These are phyloP conservation scores for Pentamera pediparva DNA, from an alignment of 53 echinoderm and acorn worm genomes.

Conservation along the genomic window DNA sequence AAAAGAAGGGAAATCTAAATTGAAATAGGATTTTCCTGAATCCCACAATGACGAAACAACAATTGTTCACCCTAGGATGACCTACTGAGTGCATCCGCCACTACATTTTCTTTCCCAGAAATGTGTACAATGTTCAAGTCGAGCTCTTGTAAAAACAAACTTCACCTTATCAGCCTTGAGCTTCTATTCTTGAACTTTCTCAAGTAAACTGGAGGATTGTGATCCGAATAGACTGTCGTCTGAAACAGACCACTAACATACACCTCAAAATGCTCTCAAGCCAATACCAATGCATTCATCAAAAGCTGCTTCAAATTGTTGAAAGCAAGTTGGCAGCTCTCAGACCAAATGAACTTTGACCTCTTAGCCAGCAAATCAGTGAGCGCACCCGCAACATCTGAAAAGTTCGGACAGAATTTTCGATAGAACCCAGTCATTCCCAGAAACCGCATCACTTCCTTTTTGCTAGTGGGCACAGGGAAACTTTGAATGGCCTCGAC, in stretches of 20 bases:
- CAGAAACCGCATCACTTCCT: constrained; percentile 28
- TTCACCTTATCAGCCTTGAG: not conserved
- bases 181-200: constrained; percentile 2
- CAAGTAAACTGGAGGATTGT: not conserved
- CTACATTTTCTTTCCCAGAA: not conserved
- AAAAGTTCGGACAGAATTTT: constrained; percentile 17
- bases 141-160: not conserved
- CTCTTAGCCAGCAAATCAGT: constrained; percentile 12
- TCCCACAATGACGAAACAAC: too few species aligned
- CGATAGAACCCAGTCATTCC: constrained; percentile 41
- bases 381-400: not conserved
- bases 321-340: constrained; percentile 33
- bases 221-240: not conserved
- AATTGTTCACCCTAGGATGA: too few species aligned
- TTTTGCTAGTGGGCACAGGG: constrained; percentile 22
- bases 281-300: not conserved
- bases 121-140: not conserved
- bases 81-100: not conserved
- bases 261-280: not conserved
- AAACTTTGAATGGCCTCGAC: constrained; percentile 19
- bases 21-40: too few species aligned
- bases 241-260: not conserved
- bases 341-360: constrained; percentile 27
- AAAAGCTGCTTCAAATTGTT: too few species aligned
- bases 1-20: too few species aligned